Evolutionary conservation across 2,888 invertebrate species (phyloP), one percentile per base, ranked within the genome.

Genomic region (Caprella mutica): DNA sequence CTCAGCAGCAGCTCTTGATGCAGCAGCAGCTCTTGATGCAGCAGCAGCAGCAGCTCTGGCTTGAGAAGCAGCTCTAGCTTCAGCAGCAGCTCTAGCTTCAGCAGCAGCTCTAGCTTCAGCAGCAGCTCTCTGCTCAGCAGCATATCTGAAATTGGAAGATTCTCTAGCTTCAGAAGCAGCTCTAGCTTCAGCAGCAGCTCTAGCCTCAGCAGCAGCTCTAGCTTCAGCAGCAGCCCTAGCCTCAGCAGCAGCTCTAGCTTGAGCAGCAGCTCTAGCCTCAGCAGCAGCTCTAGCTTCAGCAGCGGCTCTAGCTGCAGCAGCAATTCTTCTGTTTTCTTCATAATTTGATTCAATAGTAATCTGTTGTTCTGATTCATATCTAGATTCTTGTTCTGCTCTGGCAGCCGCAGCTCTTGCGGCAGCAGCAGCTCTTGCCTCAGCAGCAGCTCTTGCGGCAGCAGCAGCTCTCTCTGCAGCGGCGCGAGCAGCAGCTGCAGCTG

Each of bases 41-140:
- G 48, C 48, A 30, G 27, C 51, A 38, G 51, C 51, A 38, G 51
- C 35, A 38, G 51, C 51, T 38, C 51, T 33, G 51, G 51, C 51
- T 38, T 33, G 35, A 51, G 51, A 27, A 51, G 51, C 51, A 51
- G 12, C 9, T 51, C 35, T 38, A 9, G 42, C 29, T 35, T 35
- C 39, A 35, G 46, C 44, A 27, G 55, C 44, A 24, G 55, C 55
- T 33, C 29, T 19, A 9, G 55, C 55, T 19, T 35, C 48, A 29
- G 48, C 19, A 17, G 55, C n/a, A 23, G 19, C 26, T 38, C 38
- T 38, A 9, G 42, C 29, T 35, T 35, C 39, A 35, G 46, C 44
- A 27, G 55, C 44, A 24, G 55, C 55, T 33, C 29, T 19, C 8
- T 44, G 46, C 17, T 35, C 48, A 29, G 48, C 19, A 17, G 55